Percentiles rank a stretch among this genome's conserved stretches.
Conservation (phyloP, 1,140 invertebrate genomes). For the Conopomorpha cramerella region DNA sequence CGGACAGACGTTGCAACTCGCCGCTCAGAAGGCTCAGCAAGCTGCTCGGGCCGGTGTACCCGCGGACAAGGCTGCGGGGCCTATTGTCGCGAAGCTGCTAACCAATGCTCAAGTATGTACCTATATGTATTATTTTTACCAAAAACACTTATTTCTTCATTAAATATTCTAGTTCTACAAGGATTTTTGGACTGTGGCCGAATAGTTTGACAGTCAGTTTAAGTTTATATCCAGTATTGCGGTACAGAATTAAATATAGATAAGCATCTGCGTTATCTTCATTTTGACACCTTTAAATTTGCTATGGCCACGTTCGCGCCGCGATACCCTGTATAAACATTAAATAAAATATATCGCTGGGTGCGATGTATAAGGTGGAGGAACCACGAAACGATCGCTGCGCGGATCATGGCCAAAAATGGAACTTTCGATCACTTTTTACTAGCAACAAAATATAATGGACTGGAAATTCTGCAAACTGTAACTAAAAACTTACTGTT, state of each 20-base stretch:
- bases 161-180: not conserved
- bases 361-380: no score
- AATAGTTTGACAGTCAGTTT: no score
- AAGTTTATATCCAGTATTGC: no score
- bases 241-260: no score
- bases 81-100: conserved; percentile 41
- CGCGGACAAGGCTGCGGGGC: conserved; percentile 31
- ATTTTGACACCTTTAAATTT: not conserved
- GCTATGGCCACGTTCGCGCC: not conserved
- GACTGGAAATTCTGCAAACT: no score
- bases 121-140: conserved; percentile 1
- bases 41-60: conserved; percentile 25
- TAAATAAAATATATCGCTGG: not conserved
- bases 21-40: conserved; percentile 26
- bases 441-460: no score
- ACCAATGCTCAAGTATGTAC: conserved; percentile 41
- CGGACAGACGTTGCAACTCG: conserved; percentile 33
- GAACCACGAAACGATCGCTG: no score
- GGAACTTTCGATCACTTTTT: no score
- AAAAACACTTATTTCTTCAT: not conserved
- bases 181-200: no score
- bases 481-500: not conserved
- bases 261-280: no score
- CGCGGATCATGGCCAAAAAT: no score
- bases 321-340: not conserved